phyloP scores from a whole-genome alignment of 2,113 vertebrate genomes.

The Columbina picui region DNA sequence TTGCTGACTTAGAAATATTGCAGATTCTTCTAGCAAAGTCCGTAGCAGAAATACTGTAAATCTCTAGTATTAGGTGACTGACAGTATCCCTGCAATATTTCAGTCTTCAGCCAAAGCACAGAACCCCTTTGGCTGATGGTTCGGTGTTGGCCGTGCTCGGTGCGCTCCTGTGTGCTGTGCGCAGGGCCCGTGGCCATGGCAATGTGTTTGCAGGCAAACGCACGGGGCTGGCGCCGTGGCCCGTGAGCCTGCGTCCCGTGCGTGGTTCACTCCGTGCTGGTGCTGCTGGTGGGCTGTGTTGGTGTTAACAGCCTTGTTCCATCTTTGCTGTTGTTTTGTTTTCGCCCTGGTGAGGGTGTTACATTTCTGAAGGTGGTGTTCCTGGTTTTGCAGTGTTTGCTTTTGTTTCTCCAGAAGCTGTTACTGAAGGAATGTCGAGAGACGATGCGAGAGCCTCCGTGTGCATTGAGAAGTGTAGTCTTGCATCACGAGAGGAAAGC shows the following conservation, averaged over 20 bases:
- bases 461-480: not conserved
- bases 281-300: not conserved
- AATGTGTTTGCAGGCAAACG: fast-evolving
- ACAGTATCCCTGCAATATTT: not conserved
- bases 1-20: not conserved
- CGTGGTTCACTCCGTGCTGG: not conserved
- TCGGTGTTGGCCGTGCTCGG: no score
- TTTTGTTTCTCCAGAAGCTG: not conserved
- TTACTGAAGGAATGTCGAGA: not conserved
- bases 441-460: fast-evolving
- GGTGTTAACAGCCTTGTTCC: not conserved
- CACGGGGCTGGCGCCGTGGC: fast-evolving
- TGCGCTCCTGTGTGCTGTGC: no score
- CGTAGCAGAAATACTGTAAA: not conserved
- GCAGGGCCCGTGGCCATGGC: no score
- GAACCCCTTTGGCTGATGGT: not conserved
- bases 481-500: not conserved
- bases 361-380: not conserved
- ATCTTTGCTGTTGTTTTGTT: not conserved
- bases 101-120: not conserved
- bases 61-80: not conserved
- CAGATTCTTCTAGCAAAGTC: not conserved
- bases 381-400: not conserved
- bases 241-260: no score
- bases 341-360: not conserved